Evolutionary conservation across 2,888 invertebrate species (phyloP), one percentile per base, ranked within the genome.

Genomic region (Chloromyia formosa): DNA sequence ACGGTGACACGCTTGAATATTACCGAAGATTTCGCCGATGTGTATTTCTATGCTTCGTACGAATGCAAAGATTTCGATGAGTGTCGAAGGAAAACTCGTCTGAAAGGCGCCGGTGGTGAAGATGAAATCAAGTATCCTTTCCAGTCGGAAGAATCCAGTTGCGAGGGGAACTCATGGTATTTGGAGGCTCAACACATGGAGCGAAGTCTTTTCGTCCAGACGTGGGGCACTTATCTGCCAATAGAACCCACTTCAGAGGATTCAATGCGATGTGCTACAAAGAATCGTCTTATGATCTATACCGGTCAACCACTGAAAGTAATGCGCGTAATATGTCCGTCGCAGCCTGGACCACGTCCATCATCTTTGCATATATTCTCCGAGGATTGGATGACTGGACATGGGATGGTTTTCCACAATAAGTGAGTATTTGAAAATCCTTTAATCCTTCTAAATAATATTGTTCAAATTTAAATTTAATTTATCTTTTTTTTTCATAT

Each of bases 281-380:
- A 88, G 79, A 95, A 95, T 84, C 88, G 95, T 45, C 87, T 96
- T 75, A 89, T 95, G 78, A 89, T 95, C 58, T 95, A 94, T 84
- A 91, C 94, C 14, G 93, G 94, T 58, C 88, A 89, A 80, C 90
- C 92, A 5, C 76, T 85, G 73, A 83, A 84, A 75, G 82, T 82
- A 49, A 84, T 85, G 83, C 88, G 89, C 71, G 92, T 92, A 12
- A 88, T 94, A 45, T 94, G 94, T 81, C 94, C 94, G 0, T 89
- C 90, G 0, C 89, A 90, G 79, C 90, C 90, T 4, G 90, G 90
- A 18, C 88, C 90, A 5, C 86, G 89, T 40, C 90, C 90, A 53
- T 88, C 90, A 77, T 90, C 91, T 1, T 89, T 94, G 77, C 93
- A 93, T 79, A 89, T 94, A 77, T 94, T 94, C 86, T 92, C 93